Percentiles rank a stretch among this genome's conserved stretches.
Conservation (phyloP, 2,888 invertebrate genomes). For the Xestoiulus laeticollis region DNA sequence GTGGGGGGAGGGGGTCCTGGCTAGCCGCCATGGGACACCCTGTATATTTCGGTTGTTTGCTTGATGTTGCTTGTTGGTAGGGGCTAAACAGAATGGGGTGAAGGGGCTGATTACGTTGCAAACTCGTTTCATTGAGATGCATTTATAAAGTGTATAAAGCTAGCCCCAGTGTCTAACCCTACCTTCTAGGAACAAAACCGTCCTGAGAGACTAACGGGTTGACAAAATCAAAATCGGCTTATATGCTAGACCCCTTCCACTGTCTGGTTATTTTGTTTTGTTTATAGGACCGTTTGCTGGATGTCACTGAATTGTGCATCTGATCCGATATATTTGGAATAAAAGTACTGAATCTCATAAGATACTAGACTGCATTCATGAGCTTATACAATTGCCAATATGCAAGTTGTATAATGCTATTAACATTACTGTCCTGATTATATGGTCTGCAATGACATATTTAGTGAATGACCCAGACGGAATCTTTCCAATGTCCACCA, state of each 20-base stretch:
- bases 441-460: too few species aligned
- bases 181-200: not conserved
- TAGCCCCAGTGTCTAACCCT: constrained; percentile 10
- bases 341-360: too few species aligned
- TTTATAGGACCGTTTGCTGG: not conserved
- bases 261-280: constrained; percentile 15
- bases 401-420: too few species aligned
- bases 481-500: too few species aligned
- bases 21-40: constrained; percentile 41
- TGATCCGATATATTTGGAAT: too few species aligned
- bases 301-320: not conserved
- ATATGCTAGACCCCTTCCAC: not conserved
- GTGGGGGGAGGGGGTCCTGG: not conserved
- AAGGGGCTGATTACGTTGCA: constrained; percentile 41
- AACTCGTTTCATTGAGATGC: constrained; percentile 38
- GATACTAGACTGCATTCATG: too few species aligned
- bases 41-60: not conserved
- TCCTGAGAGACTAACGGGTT: not conserved
- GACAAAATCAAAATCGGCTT: constrained; percentile 27
- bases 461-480: too few species aligned
- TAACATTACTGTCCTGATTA: too few species aligned
- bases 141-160: constrained; percentile 8
- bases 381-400: too few species aligned
- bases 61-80: constrained; percentile 25
- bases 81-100: not conserved